Evolutionary conservation across 2,888 invertebrate genomes (phyloP).

Genomic region (Standfussiana lucernea): DNA sequence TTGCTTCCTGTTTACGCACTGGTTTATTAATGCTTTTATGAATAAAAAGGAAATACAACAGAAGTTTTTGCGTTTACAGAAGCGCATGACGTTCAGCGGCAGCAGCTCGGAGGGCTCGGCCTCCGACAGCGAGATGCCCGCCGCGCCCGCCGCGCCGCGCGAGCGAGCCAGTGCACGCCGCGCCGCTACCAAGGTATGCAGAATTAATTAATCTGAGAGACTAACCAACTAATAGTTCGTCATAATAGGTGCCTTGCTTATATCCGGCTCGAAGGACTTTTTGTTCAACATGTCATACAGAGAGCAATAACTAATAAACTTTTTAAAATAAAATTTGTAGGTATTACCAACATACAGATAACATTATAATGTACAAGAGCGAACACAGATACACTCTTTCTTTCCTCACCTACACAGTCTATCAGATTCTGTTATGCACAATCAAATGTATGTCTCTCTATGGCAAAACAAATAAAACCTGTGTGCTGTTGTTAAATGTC

Average conservation of each 20-base stretch:
- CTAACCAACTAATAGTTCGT: background rate
- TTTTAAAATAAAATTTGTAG: background rate
- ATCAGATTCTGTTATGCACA: background rate
- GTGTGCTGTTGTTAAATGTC: background rate
- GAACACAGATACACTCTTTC: background rate
- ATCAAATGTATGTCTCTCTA: background rate
- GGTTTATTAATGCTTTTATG: background rate
- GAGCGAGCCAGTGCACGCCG: slow-evolving; percentile 84
- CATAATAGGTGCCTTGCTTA: background rate
- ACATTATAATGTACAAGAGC: background rate
- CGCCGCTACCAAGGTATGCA: slow-evolving; percentile 87
- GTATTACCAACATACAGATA: background rate
- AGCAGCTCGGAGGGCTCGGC: slow-evolving; percentile 84
- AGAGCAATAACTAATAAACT: background rate
- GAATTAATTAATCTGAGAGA: background rate
- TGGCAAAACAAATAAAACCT: background rate
- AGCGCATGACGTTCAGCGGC: slow-evolving; percentile 86
- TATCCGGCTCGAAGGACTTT: background rate
- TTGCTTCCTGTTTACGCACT: background rate
- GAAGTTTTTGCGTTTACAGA: slow-evolving; percentile 62
- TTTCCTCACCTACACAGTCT: background rate
- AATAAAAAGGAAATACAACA: background rate
- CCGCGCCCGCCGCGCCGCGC: slow-evolving; percentile 80
- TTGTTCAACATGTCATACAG: background rate
- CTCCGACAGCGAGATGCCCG: slow-evolving; percentile 83